A percentile compares a stretch with the other conserved stretches of the same genome.
Evolutionary conservation across 2,888 invertebrate species (phyloP).

Genomic region (Boloria selene): DNA sequence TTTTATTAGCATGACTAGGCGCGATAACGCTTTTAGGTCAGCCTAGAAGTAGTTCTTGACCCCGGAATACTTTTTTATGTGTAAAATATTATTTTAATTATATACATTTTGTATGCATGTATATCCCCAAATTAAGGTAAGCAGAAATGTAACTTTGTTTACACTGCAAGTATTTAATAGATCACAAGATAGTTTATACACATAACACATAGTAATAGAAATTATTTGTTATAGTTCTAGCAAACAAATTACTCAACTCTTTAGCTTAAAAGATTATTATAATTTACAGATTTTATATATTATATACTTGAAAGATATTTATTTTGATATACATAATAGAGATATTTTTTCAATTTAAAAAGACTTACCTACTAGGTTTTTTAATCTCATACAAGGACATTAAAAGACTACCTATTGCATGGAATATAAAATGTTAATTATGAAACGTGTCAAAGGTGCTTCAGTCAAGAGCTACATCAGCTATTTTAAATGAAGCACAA

Average conservation of each 20-base stretch:
- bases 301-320: too few relatives aligned
- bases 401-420: not conserved
- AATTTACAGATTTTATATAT: too few relatives aligned
- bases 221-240: too few relatives aligned
- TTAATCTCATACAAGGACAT: too few relatives aligned
- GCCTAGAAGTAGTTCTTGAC: conserved; percentile 30
- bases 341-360: too few relatives aligned
- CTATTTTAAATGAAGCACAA: conserved; percentile 3
- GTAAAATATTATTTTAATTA: conserved; percentile 25
- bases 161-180: too few relatives aligned
- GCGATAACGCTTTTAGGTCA: conserved; percentile 36
- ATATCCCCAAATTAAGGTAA: not conserved
- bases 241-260: too few relatives aligned
- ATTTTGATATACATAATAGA: too few relatives aligned
- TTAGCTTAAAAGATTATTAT: too few relatives aligned
- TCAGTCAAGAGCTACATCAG: not conserved
- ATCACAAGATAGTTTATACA: too few relatives aligned
- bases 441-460: conserved; percentile 1
- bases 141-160: not conserved
- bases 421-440: conserved; percentile 4
- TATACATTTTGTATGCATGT: not conserved
- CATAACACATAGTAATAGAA: too few relatives aligned
- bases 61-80: conserved; percentile 23
- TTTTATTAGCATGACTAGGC: conserved; percentile 35
- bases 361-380: too few relatives aligned